Percentiles rank a stretch among this genome's conserved stretches.
phyloP scores from a whole-genome alignment of 2,888 invertebrate genomes.

The Eretmocerus hayati region DNA sequence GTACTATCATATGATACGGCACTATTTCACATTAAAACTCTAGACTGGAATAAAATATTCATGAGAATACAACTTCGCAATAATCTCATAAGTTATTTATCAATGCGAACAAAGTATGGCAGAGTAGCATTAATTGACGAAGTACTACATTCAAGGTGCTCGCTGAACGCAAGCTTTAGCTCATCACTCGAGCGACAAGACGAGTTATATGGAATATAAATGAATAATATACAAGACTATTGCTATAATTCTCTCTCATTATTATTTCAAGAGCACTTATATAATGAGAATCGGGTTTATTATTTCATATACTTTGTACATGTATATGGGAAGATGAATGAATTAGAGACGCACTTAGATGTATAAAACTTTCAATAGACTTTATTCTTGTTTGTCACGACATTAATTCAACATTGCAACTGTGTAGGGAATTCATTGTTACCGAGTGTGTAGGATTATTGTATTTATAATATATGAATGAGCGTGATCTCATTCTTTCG shows the following conservation, averaged over 20 bases:
- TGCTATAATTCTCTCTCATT: not conserved
- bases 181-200: no score
- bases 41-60: slow-evolving; percentile 7
- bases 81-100: slow-evolving; percentile 8
- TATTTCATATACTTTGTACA: no score
- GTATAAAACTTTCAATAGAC: no score
- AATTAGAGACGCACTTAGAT: no score
- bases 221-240: not conserved
- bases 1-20: no score
- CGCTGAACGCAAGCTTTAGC: not conserved
- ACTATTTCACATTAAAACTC: slow-evolving; percentile 12
- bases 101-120: not conserved
- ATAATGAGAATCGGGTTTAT: not conserved
- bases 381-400: no score
- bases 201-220: not conserved
- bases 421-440: no score
- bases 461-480: no score
- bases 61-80: slow-evolving; percentile 10
- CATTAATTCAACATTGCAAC: no score
- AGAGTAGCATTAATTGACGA: not conserved
- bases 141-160: not conserved
- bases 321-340: no score
- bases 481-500: no score
- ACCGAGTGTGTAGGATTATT: no score
- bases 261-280: not conserved